Conservation (phyloP, 2,797 vertebrate species). For the Sphaeramia orbicularis region DNA sequence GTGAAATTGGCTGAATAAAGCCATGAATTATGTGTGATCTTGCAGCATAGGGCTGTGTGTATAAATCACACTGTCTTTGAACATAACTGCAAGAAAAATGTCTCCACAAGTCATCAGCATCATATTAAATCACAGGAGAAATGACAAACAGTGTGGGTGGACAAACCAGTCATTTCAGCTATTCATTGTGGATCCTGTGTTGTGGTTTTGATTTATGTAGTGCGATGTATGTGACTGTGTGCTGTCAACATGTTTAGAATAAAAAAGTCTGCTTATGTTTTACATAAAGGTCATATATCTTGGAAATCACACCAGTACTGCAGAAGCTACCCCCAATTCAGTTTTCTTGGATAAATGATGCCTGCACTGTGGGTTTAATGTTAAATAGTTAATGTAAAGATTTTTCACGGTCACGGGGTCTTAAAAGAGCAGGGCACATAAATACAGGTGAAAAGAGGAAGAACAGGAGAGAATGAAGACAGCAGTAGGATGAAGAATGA, state of each 20-base stretch:
- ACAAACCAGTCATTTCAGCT: slow-evolving; percentile 29
- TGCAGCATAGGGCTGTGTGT: background rate
- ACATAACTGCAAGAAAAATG: slow-evolving; percentile 48
- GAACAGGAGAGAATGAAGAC: slow-evolving; percentile 14
- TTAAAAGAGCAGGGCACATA: slow-evolving; percentile 12
- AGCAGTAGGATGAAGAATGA: slow-evolving; percentile 34
- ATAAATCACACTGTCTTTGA: slow-evolving; percentile 56
- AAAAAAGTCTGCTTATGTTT: background rate
- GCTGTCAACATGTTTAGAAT: background rate
- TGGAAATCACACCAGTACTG: background rate
- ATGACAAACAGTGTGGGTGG: slow-evolving; percentile 36
- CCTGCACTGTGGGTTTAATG: background rate
- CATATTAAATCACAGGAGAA: slow-evolving; percentile 56
- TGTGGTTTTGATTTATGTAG: slow-evolving; percentile 29
- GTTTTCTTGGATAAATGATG: background rate
- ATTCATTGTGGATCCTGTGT: slow-evolving; percentile 18
- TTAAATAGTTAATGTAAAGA: background rate
- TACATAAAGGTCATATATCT: background rate
- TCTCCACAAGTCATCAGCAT: slow-evolving; percentile 44
- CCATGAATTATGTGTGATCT: slow-evolving; percentile 45
- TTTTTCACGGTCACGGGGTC: background rate
- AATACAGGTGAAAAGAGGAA: background rate
- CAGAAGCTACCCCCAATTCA: background rate
- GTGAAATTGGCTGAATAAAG: slow-evolving; percentile 45
- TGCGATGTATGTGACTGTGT: background rate